Conservation (phyloP, 1,140 invertebrate genomes). For the Drosophila albomicans region DNA sequence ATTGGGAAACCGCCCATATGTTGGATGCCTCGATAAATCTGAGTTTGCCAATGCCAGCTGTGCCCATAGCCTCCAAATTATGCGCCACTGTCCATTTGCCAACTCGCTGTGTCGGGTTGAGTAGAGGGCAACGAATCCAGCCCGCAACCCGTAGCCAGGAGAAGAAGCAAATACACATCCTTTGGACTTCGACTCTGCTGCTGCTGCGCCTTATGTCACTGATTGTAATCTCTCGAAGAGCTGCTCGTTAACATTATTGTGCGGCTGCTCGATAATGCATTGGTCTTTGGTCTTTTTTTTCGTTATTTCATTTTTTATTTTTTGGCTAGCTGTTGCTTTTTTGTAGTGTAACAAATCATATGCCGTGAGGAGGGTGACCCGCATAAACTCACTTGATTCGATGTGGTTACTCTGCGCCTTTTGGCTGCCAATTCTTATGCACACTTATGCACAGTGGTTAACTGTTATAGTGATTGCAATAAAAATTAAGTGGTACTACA, state of each 20-base stretch:
- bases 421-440: slow-evolving; percentile 44
- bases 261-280: slow-evolving; percentile 58
- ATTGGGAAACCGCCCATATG: slow-evolving; percentile 64
- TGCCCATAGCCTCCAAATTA: slow-evolving; percentile 34
- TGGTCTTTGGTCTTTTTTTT: slow-evolving; percentile 57
- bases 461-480: not conserved
- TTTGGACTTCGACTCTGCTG: slow-evolving; percentile 32
- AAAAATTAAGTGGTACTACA: not conserved
- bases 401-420: slow-evolving; percentile 54
- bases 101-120: slow-evolving; percentile 8
- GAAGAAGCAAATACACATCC: slow-evolving; percentile 18
- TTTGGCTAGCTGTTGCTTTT: slow-evolving; percentile 51
- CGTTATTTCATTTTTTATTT: slow-evolving; percentile 30
- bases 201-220: slow-evolving; percentile 72
- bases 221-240: slow-evolving; percentile 72
- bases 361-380: slow-evolving; percentile 58
- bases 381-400: slow-evolving; percentile 56
- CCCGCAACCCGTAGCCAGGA: slow-evolving; percentile 9
- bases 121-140: not conserved
- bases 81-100: slow-evolving; percentile 47
- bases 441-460: slow-evolving; percentile 25
- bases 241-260: slow-evolving; percentile 78
- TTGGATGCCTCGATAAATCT: slow-evolving; percentile 56
- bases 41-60: slow-evolving; percentile 39
- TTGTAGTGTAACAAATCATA: slow-evolving; percentile 60